These are phyloP conservation scores for Monoplex corrugatus DNA, from an alignment of 2,888 invertebrate genomes.

Conservation along the genomic window DNA sequence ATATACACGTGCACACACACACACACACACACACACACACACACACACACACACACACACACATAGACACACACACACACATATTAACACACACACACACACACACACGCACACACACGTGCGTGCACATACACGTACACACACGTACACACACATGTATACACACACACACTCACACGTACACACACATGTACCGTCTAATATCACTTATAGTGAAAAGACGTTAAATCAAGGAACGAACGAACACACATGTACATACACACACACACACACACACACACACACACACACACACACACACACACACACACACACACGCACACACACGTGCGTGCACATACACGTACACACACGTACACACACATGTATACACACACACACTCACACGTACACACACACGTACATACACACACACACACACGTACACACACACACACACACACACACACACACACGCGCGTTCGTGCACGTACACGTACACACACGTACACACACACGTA, in stretches of 20 bases:
- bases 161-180: not conserved
- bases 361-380: not conserved
- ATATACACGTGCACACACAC: not conserved
- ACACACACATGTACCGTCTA: too few species aligned
- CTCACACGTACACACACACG: not conserved
- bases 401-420: too few species aligned
- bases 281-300: constrained; percentile 22
- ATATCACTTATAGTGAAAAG: too few species aligned
- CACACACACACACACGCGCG: not conserved
- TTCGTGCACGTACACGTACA: not conserved
- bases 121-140: too few species aligned
- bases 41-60: constrained; percentile 13
- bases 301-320: not conserved
- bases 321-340: too few species aligned
- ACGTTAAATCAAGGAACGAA: too few species aligned
- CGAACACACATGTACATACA: not conserved
- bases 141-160: not conserved
- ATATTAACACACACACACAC: not conserved
- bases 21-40: not conserved
- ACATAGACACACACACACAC: constrained; percentile 11
- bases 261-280: not conserved
- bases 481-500: not conserved
- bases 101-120: not conserved
- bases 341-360: too few species aligned
- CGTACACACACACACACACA: too few species aligned